Percentiles rank a stretch among this genome's conserved stretches.
These are phyloP conservation scores for Tribolium madens DNA, from an alignment of 1,140 invertebrate species.

Conservation along the genomic window DNA sequence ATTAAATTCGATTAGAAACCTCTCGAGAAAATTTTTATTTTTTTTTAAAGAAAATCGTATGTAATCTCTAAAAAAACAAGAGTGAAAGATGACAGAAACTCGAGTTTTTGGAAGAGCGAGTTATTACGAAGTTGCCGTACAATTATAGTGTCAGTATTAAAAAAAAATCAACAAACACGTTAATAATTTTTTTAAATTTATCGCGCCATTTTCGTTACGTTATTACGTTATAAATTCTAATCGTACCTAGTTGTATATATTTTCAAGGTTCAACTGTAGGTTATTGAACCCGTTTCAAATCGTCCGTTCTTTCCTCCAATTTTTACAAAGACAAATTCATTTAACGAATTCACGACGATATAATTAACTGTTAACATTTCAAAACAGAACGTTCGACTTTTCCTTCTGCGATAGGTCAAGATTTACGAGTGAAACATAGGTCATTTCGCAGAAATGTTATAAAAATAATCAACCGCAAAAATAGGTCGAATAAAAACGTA, in stretches of 20 bases:
- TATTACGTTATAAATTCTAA: constrained; percentile 34
- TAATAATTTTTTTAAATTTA: constrained; percentile 19
- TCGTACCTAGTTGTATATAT: constrained; percentile 5
- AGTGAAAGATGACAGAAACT: constrained; percentile 14
- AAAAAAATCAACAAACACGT: not conserved
- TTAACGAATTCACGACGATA: not conserved
- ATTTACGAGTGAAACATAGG: no score
- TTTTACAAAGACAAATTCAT: constrained; percentile 10
- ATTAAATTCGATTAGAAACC: not conserved
- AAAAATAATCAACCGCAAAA: no score
- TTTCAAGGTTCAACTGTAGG: constrained; percentile 28
- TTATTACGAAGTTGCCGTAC: constrained; percentile 27
- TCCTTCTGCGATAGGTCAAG: no score
- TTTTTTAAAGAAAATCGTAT: not conserved
- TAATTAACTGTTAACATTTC: no score
- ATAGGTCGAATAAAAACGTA: no score
- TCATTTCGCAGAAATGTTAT: no score
- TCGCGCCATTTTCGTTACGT: constrained; percentile 22
- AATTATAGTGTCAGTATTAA: constrained; percentile 16
- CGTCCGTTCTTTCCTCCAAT: constrained; percentile 18
- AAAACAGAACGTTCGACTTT: no score
- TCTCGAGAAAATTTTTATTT: not conserved
- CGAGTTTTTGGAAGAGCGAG: constrained; percentile 14
- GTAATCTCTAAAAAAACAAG: not conserved
- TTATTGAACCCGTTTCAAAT: constrained; percentile 20